Evolutionary conservation across 2,888 invertebrate species (phyloP), one percentile per base, ranked within the genome.

Genomic region (Lordiphosa fenestrarum): DNA sequence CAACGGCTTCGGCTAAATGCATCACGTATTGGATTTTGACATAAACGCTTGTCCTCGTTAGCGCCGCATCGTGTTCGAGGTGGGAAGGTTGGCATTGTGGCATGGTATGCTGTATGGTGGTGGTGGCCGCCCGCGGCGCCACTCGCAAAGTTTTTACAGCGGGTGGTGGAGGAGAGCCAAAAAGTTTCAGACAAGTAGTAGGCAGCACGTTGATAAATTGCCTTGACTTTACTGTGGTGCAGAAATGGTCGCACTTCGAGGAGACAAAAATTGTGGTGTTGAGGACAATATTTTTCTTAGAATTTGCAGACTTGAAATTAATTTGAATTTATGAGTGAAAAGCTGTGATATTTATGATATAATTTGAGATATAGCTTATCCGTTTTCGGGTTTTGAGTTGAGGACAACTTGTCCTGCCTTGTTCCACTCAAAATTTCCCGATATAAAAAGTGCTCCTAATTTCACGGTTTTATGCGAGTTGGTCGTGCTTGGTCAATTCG

Each of bases 1-100:
- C 61, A 61, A 38, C 42, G 37, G 30, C 54, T 39, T 53, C 66
- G 30, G 55, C 71, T 81, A 81, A 81, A 85, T 81, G 85, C 85
- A 81, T 85, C 81, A 81, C 85, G 81, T 81, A 85, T 84, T 73
- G 84, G 80, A 72, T 83, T 85, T 77, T 83, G 85, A 81, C 84
- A 81, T 85, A 85, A 81, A 85, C 85, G 80, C 85, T 81, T 83
- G 80, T 81, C 84, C 85, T 85, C 80, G 85, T 85, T 81, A 85
- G 84, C 84, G 85, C 80, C 84, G 66, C 69, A 71, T 84, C 84
- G 66, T 80, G 78, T 84, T 66, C 60, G 33, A 44, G 42, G 39
- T 49, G 19, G 10, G 38, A 48, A 21, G 42, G 30, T 44, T 15
- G 47, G 21, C 19, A 19, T 6, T 12, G 23, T 9, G 13, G 21